Evolutionary conservation across 2,797 vertebrate species (phyloP).

Genomic region (Parambassis ranga): DNA sequence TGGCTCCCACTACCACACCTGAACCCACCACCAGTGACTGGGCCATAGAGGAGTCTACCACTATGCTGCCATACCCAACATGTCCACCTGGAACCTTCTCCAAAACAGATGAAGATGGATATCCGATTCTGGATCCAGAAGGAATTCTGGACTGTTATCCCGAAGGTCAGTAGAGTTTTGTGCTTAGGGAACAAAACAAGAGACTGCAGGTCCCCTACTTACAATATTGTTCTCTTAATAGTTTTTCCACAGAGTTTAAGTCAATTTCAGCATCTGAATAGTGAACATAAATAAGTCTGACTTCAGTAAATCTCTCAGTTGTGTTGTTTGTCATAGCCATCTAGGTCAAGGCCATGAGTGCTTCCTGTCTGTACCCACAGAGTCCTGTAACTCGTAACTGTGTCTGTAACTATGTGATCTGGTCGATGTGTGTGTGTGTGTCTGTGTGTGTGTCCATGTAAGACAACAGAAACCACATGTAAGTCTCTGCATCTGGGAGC

Average conservation of each 20-base stretch:
- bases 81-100: slow-evolving; percentile 90
- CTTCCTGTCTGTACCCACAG: slow-evolving; percentile 39
- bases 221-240: neutral
- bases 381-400: slow-evolving; percentile 28
- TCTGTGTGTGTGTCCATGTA: slow-evolving; percentile 25
- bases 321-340: slow-evolving; percentile 44
- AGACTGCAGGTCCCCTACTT: neutral
- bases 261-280: slow-evolving; percentile 10
- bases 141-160: slow-evolving; percentile 89
- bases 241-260: slow-evolving; percentile 8
- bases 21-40: slow-evolving; percentile 83
- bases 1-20: slow-evolving; percentile 69
- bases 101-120: slow-evolving; percentile 84
- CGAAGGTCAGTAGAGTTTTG: slow-evolving; percentile 83
- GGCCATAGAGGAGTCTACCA: slow-evolving; percentile 74
- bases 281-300: slow-evolving; percentile 30
- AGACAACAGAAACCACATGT: slow-evolving; percentile 48
- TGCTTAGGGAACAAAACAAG: slow-evolving; percentile 2
- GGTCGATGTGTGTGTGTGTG: slow-evolving; percentile 15
- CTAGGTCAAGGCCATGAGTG: slow-evolving; percentile 7
- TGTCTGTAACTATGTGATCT: slow-evolving; percentile 27
- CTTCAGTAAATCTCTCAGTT: slow-evolving; percentile 34
- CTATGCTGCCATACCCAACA: slow-evolving; percentile 73
- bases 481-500: slow-evolving; percentile 44
- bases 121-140: slow-evolving; percentile 77